These are phyloP conservation scores for Caenorhabditis becei DNA, from an alignment of 2,888 invertebrate genomes.

Conservation along the genomic window DNA sequence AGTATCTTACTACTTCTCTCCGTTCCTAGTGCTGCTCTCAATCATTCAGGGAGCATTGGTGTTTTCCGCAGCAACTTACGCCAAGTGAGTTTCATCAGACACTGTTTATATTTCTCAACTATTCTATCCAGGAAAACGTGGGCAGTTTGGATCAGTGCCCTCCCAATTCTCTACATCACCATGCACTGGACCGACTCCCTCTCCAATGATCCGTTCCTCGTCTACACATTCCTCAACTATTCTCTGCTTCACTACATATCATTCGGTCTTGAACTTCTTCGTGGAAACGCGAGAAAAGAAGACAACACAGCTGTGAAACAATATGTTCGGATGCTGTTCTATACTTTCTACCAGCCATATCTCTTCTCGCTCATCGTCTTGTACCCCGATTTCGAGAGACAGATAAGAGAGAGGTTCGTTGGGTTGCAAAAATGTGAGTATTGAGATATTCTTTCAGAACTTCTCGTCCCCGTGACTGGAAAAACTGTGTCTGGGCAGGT, in stretches of 20 bases:
- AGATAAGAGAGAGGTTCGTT: slow-evolving; percentile 70
- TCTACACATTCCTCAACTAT: slow-evolving; percentile 82
- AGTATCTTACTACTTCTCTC: slow-evolving; percentile 71
- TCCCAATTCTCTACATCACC: slow-evolving; percentile 77
- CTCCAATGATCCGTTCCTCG: slow-evolving; percentile 76
- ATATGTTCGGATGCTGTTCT: slow-evolving; percentile 81
- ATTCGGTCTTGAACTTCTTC: slow-evolving; percentile 78
- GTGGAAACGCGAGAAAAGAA: slow-evolving; percentile 59
- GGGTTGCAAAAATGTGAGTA: too few species aligned
- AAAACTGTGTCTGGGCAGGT: slow-evolving; percentile 63
- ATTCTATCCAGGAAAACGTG: slow-evolving; percentile 57
- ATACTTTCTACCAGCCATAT: slow-evolving; percentile 83
- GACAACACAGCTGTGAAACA: slow-evolving; percentile 65
- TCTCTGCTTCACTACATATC: slow-evolving; percentile 82
- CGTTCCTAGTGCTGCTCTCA: slow-evolving; percentile 71
- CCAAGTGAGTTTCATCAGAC: slow-evolving; percentile 61
- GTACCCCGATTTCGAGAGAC: slow-evolving; percentile 80
- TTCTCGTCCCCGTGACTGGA: slow-evolving; percentile 67
- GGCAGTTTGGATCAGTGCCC: slow-evolving; percentile 77
- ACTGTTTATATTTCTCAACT: background rate
- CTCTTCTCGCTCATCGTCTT: slow-evolving; percentile 82
- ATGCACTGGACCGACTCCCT: slow-evolving; percentile 75
- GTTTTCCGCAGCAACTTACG: slow-evolving; percentile 68
- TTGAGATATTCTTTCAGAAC: slow-evolving; percentile 41
- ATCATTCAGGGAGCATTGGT: slow-evolving; percentile 75